These are phyloP conservation scores for Lordiphosa stackelbergi DNA, from an alignment of 1,140 invertebrate species.

Conservation along the genomic window DNA sequence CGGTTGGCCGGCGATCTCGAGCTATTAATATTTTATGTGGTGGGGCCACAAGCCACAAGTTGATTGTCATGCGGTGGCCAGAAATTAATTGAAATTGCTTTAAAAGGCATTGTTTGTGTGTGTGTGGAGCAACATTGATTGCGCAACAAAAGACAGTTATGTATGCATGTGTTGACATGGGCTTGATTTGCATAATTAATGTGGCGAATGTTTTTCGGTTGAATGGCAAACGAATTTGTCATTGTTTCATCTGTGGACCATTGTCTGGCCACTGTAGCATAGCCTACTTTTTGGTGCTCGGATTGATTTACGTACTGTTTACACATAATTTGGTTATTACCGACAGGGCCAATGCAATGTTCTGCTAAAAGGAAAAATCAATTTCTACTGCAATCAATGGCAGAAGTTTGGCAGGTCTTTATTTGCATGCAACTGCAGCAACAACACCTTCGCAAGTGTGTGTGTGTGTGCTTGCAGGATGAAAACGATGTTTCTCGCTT, in stretches of 20 bases:
- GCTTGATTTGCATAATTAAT: conserved; percentile 35
- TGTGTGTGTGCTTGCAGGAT: conserved; percentile 11
- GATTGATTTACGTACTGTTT: conserved; percentile 31
- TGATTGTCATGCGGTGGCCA: conserved; percentile 25
- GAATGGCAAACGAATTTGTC: conserved; percentile 32
- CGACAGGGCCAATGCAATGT: conserved; percentile 24
- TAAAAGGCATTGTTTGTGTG: conserved; percentile 11
- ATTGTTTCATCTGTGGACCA: conserved; percentile 6
- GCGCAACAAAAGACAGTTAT: conserved; percentile 1
- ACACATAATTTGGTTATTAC: conserved; percentile 58
- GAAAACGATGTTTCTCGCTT: conserved; percentile 57
- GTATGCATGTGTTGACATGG: neutral
- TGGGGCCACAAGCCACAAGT: conserved; percentile 13
- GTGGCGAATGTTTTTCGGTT: conserved; percentile 21
- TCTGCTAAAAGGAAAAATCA: conserved; percentile 50
- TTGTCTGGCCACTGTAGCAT: neutral
- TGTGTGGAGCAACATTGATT: neutral
- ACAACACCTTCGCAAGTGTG: conserved; percentile 29
- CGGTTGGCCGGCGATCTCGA: conserved; percentile 21
- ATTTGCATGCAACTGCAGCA: conserved; percentile 32
- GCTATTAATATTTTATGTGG: conserved; percentile 26
- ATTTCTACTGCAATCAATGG: conserved; percentile 53
- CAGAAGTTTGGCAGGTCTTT: conserved; percentile 53
- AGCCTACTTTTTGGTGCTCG: neutral
- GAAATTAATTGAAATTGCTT: conserved; percentile 45